A percentile compares a stretch with the other conserved stretches of the same genome.
Conservation (phyloP, 2,797 vertebrate species). For the Vultur gryphus region DNA sequence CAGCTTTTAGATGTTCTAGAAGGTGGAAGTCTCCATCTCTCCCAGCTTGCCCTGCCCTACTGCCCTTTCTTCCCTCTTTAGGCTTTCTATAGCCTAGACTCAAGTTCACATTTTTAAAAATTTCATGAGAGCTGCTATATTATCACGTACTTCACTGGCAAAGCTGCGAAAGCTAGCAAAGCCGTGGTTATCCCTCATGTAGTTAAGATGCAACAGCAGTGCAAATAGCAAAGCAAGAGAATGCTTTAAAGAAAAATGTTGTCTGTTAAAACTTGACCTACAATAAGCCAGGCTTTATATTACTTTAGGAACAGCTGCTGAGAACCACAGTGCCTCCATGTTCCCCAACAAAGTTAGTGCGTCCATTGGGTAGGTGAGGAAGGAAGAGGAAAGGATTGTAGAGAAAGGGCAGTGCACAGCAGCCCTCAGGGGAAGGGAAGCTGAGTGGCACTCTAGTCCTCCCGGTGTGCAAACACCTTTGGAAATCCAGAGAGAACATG, state of each 20-base stretch:
- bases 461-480: neutral
- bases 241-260: neutral
- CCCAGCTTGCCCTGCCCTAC: neutral
- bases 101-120: neutral
- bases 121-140: neutral
- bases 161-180: neutral
- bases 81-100: neutral
- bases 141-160: neutral
- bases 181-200: neutral
- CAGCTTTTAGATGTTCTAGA: neutral
- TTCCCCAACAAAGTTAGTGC: neutral
- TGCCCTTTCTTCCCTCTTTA: neutral
- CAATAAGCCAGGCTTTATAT: neutral
- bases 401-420: neutral
- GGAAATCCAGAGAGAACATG: neutral
- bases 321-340: neutral
- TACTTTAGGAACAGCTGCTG: neutral
- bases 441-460: neutral
- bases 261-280: neutral
- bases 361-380: neutral
- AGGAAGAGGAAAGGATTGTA: neutral
- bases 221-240: neutral
- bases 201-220: neutral
- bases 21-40: neutral
- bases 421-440: neutral